Conservation (phyloP, 2,797 vertebrate genomes). For the Fringilla coelebs region DNA sequence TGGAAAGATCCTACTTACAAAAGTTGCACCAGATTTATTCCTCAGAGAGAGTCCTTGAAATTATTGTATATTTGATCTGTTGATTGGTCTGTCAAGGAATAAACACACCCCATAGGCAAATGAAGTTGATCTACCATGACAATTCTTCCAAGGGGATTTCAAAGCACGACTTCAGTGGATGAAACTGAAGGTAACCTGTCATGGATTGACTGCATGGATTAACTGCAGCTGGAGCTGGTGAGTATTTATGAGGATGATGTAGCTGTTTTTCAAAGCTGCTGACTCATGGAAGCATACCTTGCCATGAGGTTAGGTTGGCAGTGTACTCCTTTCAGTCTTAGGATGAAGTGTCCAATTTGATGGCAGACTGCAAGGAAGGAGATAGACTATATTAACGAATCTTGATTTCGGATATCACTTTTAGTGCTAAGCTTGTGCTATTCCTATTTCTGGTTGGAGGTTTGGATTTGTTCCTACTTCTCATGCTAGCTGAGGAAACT, state of each 20-base stretch:
- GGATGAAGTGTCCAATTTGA: not conserved
- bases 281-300: not conserved
- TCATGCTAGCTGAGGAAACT: not conserved
- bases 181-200: not conserved
- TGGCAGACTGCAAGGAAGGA: not conserved
- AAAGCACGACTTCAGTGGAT: not conserved
- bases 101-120: not conserved
- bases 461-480: not conserved
- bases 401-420: not conserved
- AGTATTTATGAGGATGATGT: not conserved
- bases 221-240: not conserved
- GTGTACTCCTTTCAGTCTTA: not conserved
- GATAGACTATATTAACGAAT: not conserved
- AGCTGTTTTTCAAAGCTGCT: not conserved
- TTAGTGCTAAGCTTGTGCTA: not conserved
- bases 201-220: not conserved
- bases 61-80: not conserved
- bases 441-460: not conserved
- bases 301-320: not conserved
- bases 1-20: not conserved
- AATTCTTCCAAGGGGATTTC: not conserved
- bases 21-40: not conserved
- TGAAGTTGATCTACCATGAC: not conserved
- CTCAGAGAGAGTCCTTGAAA: not conserved
- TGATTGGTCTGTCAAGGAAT: not conserved